Base-by-base conservation (phyloP, 2,888 invertebrate genomes). In the Mesoligia furuncula region DNA sequence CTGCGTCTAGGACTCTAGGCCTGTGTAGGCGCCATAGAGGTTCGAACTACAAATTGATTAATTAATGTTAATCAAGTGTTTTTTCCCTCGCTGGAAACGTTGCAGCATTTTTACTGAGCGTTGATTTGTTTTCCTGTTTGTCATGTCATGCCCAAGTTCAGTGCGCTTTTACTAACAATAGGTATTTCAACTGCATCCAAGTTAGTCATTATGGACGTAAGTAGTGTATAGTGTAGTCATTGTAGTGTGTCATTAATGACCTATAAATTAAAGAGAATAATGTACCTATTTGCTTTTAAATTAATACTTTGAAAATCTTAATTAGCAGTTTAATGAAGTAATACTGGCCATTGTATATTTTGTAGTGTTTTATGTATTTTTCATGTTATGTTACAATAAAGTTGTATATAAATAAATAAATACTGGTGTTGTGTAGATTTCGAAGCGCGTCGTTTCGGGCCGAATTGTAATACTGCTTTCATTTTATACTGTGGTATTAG, bases 101-200 rank as follows among this genome's bases (percentile, higher is more conserved):
- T 64, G 65, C 24, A 69, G 17, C 59, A 64, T 69, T 75, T 68
- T 45, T 15, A 51, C 31, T 39, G n/a, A 45, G 27, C 9, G 11
- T 61, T n/a, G 0, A 13, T 39, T 42, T 61, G 9, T 81, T 85
- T 83, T 73, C 85, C 72, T 81, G 81, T 83, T 85, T 45, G 36
- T 75, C 42, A 57, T 36, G 24, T 74, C n/a, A 65, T 68, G 24
- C 13, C 36, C 17, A 73, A 85, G 72, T 81, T 83, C 81, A 83
- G 42, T 85, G 69, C 65, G 51, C 73, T 81, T 73, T 45, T 45
- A 36, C 24, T 70, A 83, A 57, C 83, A 71, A 61, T 61, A 54
- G 57, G 36, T 76, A 75, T 85, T 81, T 73, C 42, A 72, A 65
- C 27, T 81, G 51, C 77, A n/a, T 57, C 27, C n/a, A 62, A 66